Conservation (phyloP, 2,113 vertebrate species). For the Pseudopipra pipra region DNA sequence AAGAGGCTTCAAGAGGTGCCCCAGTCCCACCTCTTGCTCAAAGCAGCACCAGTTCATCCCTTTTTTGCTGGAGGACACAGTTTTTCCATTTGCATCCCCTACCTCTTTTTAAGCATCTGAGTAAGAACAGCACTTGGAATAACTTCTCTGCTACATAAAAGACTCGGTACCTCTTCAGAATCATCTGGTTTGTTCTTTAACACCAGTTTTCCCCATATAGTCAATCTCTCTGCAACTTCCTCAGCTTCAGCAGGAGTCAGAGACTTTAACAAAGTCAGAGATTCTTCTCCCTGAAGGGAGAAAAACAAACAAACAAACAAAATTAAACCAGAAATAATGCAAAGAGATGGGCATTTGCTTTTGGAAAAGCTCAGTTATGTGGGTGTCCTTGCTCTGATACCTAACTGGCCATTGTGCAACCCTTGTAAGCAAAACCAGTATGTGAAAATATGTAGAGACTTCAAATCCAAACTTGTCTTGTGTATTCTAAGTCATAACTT, state of each 20-base stretch:
- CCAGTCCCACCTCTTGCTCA: background rate
- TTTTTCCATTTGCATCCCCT: background rate
- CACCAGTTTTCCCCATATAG: slow-evolving; percentile 81
- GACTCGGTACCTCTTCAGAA: slow-evolving; percentile 73
- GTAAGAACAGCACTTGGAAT: background rate
- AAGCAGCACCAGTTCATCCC: background rate
- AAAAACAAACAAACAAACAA: background rate
- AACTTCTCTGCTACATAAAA: background rate
- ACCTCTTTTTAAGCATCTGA: background rate
- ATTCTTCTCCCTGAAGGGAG: slow-evolving; percentile 78
- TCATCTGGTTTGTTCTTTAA: slow-evolving; percentile 79
- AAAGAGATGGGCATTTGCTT: background rate
- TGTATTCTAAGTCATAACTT: background rate
- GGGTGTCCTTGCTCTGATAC: background rate
- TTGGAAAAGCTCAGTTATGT: background rate
- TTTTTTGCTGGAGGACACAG: background rate
- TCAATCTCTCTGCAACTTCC: slow-evolving; percentile 81
- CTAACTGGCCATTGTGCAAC: too few species aligned
- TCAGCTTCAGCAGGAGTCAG: slow-evolving; percentile 77
- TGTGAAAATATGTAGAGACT: background rate
- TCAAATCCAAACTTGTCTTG: background rate
- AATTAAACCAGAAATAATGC: background rate
- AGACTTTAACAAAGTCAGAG: slow-evolving; percentile 78
- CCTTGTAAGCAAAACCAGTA: background rate
- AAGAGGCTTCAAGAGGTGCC: background rate